Percentiles rank a stretch among this genome's conserved stretches.
Conservation (phyloP, 2,797 vertebrate species). For the Schizopygopsis malacanthus region DNA sequence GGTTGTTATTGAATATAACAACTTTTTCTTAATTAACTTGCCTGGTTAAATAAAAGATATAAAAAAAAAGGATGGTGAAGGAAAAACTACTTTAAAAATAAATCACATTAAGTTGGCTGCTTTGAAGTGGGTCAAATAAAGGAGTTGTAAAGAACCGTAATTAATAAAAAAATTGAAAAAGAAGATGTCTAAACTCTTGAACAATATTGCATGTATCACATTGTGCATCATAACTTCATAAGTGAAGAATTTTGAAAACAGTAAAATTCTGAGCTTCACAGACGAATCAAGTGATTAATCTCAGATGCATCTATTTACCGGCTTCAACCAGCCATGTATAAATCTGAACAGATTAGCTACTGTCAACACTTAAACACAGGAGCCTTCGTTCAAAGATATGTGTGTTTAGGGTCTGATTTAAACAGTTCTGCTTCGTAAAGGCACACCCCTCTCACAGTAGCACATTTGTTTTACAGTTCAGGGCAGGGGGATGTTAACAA, state of each 20-base stretch:
- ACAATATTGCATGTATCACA: not conserved
- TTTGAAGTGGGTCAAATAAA: not conserved
- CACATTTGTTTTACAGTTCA: conserved; percentile 70
- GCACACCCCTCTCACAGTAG: conserved; percentile 65
- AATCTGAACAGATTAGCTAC: conserved; percentile 34
- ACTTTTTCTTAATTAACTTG: no score
- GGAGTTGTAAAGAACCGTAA: not conserved
- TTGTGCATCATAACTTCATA: not conserved
- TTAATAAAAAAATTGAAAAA: not conserved
- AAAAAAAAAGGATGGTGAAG: not conserved
- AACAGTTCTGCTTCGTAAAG: conserved; percentile 26
- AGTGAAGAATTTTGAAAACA: not conserved
- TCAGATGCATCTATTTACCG: not conserved
- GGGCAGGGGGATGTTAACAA: conserved; percentile 83
- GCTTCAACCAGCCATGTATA: not conserved
- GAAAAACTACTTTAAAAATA: not conserved
- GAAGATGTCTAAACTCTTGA: not conserved
- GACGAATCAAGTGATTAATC: not conserved
- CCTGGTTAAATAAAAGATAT: no score
- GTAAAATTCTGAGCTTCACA: not conserved
- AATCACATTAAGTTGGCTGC: not conserved
- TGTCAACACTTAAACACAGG: conserved; percentile 18
- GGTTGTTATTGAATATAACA: no score
- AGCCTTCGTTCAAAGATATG: conserved; percentile 8
- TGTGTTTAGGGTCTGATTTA: conserved; percentile 34